These are phyloP conservation scores for Pseudomyrmex dendroicus DNA, from an alignment of 1,140 invertebrate genomes.

Conservation along the genomic window DNA sequence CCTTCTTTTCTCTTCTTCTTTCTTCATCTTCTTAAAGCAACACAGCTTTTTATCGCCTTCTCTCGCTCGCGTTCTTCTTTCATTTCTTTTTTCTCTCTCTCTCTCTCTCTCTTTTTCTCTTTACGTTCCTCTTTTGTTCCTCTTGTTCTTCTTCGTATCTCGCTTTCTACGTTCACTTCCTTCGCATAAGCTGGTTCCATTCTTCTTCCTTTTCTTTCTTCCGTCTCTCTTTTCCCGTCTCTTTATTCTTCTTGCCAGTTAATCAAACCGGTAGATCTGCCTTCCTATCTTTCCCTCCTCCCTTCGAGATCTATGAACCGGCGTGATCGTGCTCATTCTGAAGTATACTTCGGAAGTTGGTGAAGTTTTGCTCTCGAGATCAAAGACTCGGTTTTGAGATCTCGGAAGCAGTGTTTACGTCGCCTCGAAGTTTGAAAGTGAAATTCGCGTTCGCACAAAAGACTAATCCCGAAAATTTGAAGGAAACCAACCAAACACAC, in stretches of 20 bases:
- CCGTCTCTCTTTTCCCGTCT: conserved; percentile 22
- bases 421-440: conserved; percentile 35
- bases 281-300: conserved; percentile 65
- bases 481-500: background rate
- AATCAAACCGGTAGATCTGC: conserved; percentile 77
- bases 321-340: conserved; percentile 67
- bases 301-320: conserved; percentile 62
- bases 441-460: conserved; percentile 24
- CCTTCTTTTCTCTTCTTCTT: conserved; percentile 41
- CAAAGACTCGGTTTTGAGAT: conserved; percentile 47
- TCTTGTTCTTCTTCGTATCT: conserved; percentile 49
- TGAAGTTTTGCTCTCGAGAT: conserved; percentile 53
- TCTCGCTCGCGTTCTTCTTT: conserved; percentile 24
- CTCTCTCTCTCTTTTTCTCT: conserved; percentile 61
- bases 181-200: conserved; percentile 2
- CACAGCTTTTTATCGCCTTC: conserved; percentile 49
- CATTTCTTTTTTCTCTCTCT: conserved; percentile 56
- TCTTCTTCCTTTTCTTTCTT: conserved; percentile 17
- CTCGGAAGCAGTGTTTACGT: conserved; percentile 32
- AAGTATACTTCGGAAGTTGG: conserved; percentile 28
- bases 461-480: background rate
- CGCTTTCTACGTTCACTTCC: conserved; percentile 9
- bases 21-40: conserved; percentile 37
- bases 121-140: conserved; percentile 62
- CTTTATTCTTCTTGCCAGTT: conserved; percentile 64